These are phyloP conservation scores for Eupithecia subfuscata DNA, from an alignment of 2,888 invertebrate species.

Conservation along the genomic window DNA sequence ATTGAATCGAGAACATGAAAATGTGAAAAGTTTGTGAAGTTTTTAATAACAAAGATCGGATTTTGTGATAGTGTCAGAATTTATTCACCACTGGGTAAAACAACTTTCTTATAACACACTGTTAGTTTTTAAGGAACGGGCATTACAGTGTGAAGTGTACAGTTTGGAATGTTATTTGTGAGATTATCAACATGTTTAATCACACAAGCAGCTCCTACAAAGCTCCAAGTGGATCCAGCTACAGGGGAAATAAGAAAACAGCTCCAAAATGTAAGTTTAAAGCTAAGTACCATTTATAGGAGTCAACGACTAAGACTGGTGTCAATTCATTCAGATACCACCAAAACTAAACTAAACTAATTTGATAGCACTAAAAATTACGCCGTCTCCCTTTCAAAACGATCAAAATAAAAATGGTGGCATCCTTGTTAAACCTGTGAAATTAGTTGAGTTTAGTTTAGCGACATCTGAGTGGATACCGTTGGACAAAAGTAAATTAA, in stretches of 20 bases:
- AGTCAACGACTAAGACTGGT: not conserved
- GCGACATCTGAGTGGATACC: too few relatives aligned
- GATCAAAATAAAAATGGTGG: too few relatives aligned
- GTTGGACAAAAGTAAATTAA: too few relatives aligned
- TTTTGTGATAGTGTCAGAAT: not conserved
- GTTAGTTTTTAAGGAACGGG: not conserved
- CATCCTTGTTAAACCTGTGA: too few relatives aligned
- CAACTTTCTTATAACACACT: not conserved
- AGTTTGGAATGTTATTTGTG: not conserved
- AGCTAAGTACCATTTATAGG: not conserved
- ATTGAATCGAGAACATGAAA: not conserved
- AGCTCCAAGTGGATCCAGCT: constrained; percentile 51
- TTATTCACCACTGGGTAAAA: not conserved
- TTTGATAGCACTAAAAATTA: too few relatives aligned
- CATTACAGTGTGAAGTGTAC: not conserved
- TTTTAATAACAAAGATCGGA: not conserved
- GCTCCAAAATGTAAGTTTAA: constrained; percentile 56
- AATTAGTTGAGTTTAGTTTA: too few relatives aligned
- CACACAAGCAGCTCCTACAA: constrained; percentile 65
- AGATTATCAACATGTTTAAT: constrained; percentile 62
- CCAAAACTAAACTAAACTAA: not conserved
- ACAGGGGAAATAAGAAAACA: constrained; percentile 51
- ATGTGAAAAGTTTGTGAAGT: not conserved
- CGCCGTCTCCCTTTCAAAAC: too few relatives aligned
- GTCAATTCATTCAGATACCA: too few relatives aligned